These are phyloP conservation scores for Odontesthes bonariensis DNA, from an alignment of 2,113 vertebrate species.

Conservation along the genomic window DNA sequence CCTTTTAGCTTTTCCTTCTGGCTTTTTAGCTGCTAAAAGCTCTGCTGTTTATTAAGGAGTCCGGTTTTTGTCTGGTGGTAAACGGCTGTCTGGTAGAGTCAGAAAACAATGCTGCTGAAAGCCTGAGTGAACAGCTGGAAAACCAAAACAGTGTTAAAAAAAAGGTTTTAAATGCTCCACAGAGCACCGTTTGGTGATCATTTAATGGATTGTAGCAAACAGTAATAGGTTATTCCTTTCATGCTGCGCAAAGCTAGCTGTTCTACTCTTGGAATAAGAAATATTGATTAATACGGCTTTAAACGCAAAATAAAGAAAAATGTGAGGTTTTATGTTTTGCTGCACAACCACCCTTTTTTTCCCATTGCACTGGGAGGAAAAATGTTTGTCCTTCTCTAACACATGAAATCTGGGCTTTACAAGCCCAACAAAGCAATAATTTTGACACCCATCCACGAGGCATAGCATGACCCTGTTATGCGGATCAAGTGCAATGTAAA, in stretches of 20 bases:
- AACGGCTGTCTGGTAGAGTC: not conserved
- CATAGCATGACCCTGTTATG: constrained; percentile 22
- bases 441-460: constrained; percentile 45
- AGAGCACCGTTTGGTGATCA: not conserved
- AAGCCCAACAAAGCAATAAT: not conserved
- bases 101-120: constrained; percentile 4
- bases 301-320: not conserved
- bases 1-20: not conserved
- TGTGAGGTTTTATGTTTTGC: not conserved
- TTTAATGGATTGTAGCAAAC: too few relatives aligned
- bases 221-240: not conserved
- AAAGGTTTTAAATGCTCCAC: not conserved
- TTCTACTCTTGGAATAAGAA: not conserved
- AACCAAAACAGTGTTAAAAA: constrained; percentile 3
- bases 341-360: not conserved
- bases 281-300: constrained; percentile 1
- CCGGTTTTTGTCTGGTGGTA: not conserved
- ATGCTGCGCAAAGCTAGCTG: not conserved
- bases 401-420: constrained; percentile 23
- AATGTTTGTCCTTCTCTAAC: not conserved
- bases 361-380: not conserved
- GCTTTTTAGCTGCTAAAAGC: not conserved
- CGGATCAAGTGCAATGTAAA: constrained; percentile 42
- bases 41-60: not conserved
- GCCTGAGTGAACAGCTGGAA: not conserved